These are phyloP conservation scores for Apis laboriosa DNA, from an alignment of 1,140 invertebrate genomes.

Conservation along the genomic window DNA sequence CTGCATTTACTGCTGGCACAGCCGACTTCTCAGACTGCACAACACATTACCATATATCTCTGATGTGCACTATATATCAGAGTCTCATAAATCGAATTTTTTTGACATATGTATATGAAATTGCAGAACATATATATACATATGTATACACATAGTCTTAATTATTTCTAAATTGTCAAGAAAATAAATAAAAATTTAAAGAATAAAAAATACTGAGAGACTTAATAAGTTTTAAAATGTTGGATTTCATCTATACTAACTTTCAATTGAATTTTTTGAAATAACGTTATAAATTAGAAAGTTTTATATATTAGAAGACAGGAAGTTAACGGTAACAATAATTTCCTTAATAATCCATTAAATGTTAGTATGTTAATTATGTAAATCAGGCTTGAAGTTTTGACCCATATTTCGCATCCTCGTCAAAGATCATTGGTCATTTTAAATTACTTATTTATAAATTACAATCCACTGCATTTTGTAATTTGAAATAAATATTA, in stretches of 20 bases:
- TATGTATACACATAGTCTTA: no score
- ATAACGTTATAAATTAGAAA: not conserved
- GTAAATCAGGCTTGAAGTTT: slow-evolving; percentile 4
- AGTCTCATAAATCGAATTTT: slow-evolving; percentile 24
- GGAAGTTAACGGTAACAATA: slow-evolving; percentile 8
- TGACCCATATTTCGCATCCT: not conserved
- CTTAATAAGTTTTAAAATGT: not conserved
- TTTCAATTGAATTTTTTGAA: not conserved
- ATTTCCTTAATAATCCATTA: not conserved
- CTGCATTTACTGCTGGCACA: slow-evolving; percentile 64
- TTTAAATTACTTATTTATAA: not conserved
- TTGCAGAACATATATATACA: no score
- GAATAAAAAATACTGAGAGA: not conserved
- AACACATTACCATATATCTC: slow-evolving; percentile 31
- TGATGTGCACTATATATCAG: slow-evolving; percentile 20
- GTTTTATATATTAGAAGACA: not conserved
- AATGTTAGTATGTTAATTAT: not conserved
- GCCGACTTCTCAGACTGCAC: slow-evolving; percentile 7
- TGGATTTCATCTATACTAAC: not conserved
- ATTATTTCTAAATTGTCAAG: not conserved
- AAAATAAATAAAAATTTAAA: not conserved
- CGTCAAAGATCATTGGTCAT: not conserved
- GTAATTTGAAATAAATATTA: not conserved
- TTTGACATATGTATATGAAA: not conserved
- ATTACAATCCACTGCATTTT: not conserved